These are phyloP conservation scores for Hypercompe scribonia DNA, from an alignment of 2,888 invertebrate genomes.

Conservation along the genomic window DNA sequence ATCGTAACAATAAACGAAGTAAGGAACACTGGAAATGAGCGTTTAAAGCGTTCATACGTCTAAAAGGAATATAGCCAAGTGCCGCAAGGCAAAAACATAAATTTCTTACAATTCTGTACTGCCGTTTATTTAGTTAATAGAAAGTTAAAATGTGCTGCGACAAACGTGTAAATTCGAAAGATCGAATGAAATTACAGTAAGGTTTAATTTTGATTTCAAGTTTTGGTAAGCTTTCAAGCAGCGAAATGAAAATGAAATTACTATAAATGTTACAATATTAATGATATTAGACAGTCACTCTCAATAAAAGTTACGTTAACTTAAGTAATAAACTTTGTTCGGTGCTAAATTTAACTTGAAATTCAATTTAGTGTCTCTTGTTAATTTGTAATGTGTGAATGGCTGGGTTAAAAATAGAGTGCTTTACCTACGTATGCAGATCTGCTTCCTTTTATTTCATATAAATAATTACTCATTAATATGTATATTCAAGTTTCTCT, in stretches of 20 bases:
- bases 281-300: conserved; percentile 52
- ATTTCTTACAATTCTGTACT: conserved; percentile 40
- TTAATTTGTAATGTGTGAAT: neutral
- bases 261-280: conserved; percentile 59
- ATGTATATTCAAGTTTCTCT: too few relatives aligned
- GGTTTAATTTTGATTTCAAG: conserved; percentile 63
- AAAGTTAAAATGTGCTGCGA: conserved; percentile 45
- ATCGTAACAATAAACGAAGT: conserved; percentile 16
- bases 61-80: conserved; percentile 12
- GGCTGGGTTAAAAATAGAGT: neutral
- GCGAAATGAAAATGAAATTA: conserved; percentile 60
- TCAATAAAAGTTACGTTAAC: conserved; percentile 33
- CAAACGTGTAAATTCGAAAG: conserved; percentile 46
- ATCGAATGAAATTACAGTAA: conserved; percentile 62
- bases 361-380: neutral
- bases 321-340: conserved; percentile 45
- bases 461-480: too few relatives aligned
- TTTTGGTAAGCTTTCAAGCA: conserved; percentile 55
- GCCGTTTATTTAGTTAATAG: conserved; percentile 50
- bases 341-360: conserved; percentile 3
- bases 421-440: too few relatives aligned
- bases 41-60: conserved; percentile 20
- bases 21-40: conserved; percentile 11
- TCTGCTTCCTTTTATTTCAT: neutral
- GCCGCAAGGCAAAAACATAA: conserved; percentile 32